Evolutionary conservation across 2,888 invertebrate genomes (phyloP).

Genomic region (Ormia ochracea): DNA sequence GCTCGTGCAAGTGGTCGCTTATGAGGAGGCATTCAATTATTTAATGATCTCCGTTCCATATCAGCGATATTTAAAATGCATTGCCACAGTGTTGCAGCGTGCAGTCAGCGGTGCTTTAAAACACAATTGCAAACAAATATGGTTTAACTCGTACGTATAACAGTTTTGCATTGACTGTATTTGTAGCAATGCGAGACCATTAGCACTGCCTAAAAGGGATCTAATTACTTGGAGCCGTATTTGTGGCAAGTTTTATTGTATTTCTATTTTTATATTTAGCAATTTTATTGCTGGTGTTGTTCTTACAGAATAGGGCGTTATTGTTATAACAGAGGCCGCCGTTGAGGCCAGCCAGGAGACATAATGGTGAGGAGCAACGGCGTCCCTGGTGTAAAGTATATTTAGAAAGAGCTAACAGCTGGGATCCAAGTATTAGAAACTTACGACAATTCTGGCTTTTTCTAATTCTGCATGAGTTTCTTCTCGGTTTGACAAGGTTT

Average conservation of each 20-base stretch:
- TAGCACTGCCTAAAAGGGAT: constrained; percentile 62
- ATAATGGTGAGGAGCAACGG: too few relatives aligned
- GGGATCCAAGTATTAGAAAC: too few relatives aligned
- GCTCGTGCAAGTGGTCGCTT: constrained; percentile 11
- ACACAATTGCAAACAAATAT: constrained; percentile 36
- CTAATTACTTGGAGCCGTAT: constrained; percentile 59
- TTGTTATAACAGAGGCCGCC: constrained; percentile 13
- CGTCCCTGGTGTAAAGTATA: too few relatives aligned
- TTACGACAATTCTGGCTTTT: too few relatives aligned
- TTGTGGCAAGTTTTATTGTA: constrained; percentile 21
- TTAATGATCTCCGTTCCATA: constrained; percentile 57
- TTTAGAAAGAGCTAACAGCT: too few relatives aligned
- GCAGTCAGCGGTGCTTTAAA: constrained; percentile 21
- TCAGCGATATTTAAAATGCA: constrained; percentile 45
- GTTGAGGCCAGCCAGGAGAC: neutral
- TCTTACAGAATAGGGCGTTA: constrained; percentile 10
- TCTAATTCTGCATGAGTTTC: too few relatives aligned
- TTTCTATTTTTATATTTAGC: neutral
- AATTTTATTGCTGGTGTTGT: constrained; percentile 5
- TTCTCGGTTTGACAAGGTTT: too few relatives aligned
- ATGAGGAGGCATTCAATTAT: constrained; percentile 55
- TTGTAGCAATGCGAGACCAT: constrained; percentile 57
- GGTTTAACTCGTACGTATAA: constrained; percentile 34
- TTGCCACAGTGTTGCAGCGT: neutral
- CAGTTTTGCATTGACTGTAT: constrained; percentile 48